Conservation (phyloP, 2,113 vertebrate genomes). For the Notechis scutatus region DNA sequence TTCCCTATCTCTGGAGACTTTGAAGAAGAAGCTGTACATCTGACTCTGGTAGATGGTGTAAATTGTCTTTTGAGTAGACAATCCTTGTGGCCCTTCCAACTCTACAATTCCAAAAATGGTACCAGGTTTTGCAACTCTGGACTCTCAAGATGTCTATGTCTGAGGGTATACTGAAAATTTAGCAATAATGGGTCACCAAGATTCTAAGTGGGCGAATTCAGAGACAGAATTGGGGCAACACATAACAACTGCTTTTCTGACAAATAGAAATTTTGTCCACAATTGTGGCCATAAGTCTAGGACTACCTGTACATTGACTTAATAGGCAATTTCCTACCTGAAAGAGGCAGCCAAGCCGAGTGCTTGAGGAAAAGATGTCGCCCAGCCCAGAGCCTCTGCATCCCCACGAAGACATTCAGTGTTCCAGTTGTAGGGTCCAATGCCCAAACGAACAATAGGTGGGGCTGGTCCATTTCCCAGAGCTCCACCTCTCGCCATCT, state of each 20-base stretch:
- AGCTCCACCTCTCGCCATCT: constrained; percentile 57
- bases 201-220: neutral
- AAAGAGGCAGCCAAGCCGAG: constrained; percentile 45
- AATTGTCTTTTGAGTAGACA: neutral
- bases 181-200: neutral
- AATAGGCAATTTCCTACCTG: constrained; percentile 33
- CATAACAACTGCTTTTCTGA: neutral
- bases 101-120: neutral
- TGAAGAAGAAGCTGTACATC: neutral
- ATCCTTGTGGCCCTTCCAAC: neutral
- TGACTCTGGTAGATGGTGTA: neutral
- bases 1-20: neutral
- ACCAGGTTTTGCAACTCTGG: neutral
- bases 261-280: neutral
- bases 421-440: constrained; percentile 65
- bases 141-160: neutral
- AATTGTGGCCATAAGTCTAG: neutral
- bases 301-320: neutral
- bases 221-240: neutral
- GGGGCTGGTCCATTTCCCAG: constrained; percentile 62
- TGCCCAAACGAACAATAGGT: constrained; percentile 56
- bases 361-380: constrained; percentile 49
- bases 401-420: constrained; percentile 65
- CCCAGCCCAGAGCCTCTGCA: constrained; percentile 52
- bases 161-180: neutral